phyloP scores from a whole-genome alignment of 1,140 invertebrate species.

The Scaptomyza pallida region DNA sequence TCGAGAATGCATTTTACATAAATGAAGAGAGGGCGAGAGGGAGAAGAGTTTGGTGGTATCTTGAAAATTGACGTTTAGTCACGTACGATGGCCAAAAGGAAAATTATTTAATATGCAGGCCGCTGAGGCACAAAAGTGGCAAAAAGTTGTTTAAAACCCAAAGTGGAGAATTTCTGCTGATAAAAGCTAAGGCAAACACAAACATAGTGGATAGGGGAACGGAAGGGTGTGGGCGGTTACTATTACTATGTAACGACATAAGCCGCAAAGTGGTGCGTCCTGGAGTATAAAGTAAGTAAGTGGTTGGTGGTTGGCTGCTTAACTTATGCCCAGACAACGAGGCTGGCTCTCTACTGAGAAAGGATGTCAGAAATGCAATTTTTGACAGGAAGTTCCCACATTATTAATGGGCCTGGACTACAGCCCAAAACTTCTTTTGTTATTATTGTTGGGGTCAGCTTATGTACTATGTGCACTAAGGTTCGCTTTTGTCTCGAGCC shows the following conservation, averaged over 20 bases:
- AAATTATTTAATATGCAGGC: slow-evolving; percentile 77
- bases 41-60: slow-evolving; percentile 11
- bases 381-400: slow-evolving; percentile 60
- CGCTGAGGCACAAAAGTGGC: slow-evolving; percentile 54
- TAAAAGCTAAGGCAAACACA: slow-evolving; percentile 29
- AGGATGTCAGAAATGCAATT: slow-evolving; percentile 43
- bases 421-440: not conserved
- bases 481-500: slow-evolving; percentile 29
- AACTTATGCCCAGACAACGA: slow-evolving; percentile 4
- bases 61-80: slow-evolving; percentile 77
- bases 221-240: not conserved
- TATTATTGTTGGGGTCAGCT: slow-evolving; percentile 16
- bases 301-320: not conserved
- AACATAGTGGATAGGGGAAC: not conserved
- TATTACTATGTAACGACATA: slow-evolving; percentile 15
- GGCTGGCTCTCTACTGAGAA: not conserved
- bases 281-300: too few species aligned
- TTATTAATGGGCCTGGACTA: slow-evolving; percentile 46
- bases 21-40: not conserved
- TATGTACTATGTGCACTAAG: slow-evolving; percentile 12
- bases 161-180: slow-evolving; percentile 19
- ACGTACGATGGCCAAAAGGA: slow-evolving; percentile 65
- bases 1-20: slow-evolving; percentile 63
- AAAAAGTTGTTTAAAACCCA: slow-evolving; percentile 50
- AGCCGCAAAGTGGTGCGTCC: slow-evolving; percentile 31